Percentiles rank a stretch among this genome's conserved stretches.
phyloP scores from a whole-genome alignment of 53 echinoderm and acorn worm genomes.

The Temnopleurus reevesii region DNA sequence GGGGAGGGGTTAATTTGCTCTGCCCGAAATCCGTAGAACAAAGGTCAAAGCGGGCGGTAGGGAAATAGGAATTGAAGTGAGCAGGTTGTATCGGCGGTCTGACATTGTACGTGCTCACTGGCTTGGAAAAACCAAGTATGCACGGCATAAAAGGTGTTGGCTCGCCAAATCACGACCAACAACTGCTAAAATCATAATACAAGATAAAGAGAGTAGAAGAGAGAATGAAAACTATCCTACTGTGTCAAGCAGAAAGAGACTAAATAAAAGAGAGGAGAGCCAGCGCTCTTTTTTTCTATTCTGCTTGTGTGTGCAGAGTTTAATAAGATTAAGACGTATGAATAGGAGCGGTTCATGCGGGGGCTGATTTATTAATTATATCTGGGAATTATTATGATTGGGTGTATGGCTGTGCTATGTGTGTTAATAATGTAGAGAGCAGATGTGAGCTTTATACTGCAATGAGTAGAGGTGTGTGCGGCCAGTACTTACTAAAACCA shows the following conservation, averaged over 20 bases:
- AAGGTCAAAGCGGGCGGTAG: slow-evolving; percentile 27
- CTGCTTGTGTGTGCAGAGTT: slow-evolving; percentile 48
- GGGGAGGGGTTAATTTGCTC: background rate
- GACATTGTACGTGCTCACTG: slow-evolving; percentile 20
- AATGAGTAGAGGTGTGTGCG: slow-evolving; percentile 8
- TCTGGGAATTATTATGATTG: slow-evolving; percentile 60
- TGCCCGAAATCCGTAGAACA: slow-evolving; percentile 46
- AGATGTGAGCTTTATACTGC: slow-evolving; percentile 4
- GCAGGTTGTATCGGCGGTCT: slow-evolving; percentile 33
- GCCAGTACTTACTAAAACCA: background rate
- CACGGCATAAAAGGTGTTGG: slow-evolving; percentile 51
- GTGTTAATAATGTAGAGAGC: slow-evolving; percentile 43
- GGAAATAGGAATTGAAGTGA: slow-evolving; percentile 11
- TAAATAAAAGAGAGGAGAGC: slow-evolving; percentile 24
- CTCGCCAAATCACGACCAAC: slow-evolving; percentile 46
- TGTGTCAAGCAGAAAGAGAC: slow-evolving; percentile 16
- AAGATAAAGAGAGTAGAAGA: slow-evolving; percentile 32
- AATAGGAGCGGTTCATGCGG: slow-evolving; percentile 56
- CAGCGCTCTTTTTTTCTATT: slow-evolving; percentile 10
- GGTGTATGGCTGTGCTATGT: slow-evolving; percentile 54
- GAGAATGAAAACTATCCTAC: slow-evolving; percentile 42
- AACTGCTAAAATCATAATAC: slow-evolving; percentile 42
- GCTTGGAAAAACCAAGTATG: slow-evolving; percentile 38
- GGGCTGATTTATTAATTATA: slow-evolving; percentile 62
- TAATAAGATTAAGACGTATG: slow-evolving; percentile 61